phyloP scores from a whole-genome alignment of 2,888 invertebrate species.

The Tortricodes alternella region DNA sequence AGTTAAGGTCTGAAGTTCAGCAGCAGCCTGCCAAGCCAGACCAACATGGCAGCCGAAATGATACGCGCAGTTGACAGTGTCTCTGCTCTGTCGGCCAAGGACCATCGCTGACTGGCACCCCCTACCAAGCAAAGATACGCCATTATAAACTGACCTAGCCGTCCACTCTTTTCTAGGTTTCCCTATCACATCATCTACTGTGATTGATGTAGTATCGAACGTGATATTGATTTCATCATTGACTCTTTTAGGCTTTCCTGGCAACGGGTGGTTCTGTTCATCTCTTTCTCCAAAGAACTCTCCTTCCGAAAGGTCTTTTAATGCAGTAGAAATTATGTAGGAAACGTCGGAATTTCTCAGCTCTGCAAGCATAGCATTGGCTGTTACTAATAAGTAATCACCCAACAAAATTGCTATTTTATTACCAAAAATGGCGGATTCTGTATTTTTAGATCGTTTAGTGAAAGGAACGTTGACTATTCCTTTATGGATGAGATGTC shows the following conservation, averaged over 20 bases:
- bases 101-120: slow-evolving; percentile 91
- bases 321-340: slow-evolving; percentile 90
- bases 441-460: slow-evolving; percentile 81
- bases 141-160: slow-evolving; percentile 86
- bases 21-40: slow-evolving; percentile 89
- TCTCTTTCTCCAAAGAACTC: slow-evolving; percentile 91
- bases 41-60: slow-evolving; percentile 92
- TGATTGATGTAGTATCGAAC: slow-evolving; percentile 67
- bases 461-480: slow-evolving; percentile 77
- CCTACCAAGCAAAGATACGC: slow-evolving; percentile 86
- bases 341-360: slow-evolving; percentile 88
- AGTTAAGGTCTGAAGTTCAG: slow-evolving; percentile 67
- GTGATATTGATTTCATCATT: slow-evolving; percentile 60
- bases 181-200: slow-evolving; percentile 70
- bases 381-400: slow-evolving; percentile 92
- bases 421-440: slow-evolving; percentile 92
- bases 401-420: slow-evolving; percentile 94
- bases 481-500: slow-evolving; percentile 90
- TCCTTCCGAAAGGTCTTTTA: slow-evolving; percentile 91
- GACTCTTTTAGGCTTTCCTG: slow-evolving; percentile 81
- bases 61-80: slow-evolving; percentile 87
- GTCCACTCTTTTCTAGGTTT: slow-evolving; percentile 88
- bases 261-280: slow-evolving; percentile 88
- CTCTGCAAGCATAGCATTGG: slow-evolving; percentile 91
- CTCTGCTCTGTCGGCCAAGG: slow-evolving; percentile 86